Evolutionary conservation across 2,113 vertebrate species (phyloP).

Genomic region (Jacana jacana): DNA sequence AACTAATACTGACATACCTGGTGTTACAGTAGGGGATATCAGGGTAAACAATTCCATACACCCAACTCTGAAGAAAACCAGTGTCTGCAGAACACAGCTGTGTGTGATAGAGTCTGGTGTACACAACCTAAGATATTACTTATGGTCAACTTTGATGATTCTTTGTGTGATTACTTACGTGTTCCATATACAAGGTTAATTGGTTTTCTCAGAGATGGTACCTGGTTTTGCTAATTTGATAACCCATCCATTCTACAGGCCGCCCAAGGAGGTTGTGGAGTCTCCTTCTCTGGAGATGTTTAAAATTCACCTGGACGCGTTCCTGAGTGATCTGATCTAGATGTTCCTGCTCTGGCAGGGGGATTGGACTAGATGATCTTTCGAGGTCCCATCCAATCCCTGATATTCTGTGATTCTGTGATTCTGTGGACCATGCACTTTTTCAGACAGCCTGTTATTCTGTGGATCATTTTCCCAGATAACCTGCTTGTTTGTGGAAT

Average conservation of each 20-base stretch:
- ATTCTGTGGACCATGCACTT: background rate
- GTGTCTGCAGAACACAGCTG: background rate
- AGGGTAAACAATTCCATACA: background rate
- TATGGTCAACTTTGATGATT: background rate
- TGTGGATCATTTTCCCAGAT: background rate
- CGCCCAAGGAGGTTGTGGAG: no score
- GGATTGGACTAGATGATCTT: no score
- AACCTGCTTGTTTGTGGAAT: background rate
- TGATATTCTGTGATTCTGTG: no score
- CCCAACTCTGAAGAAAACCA: background rate
- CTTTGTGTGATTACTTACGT: background rate
- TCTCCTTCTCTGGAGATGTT: no score
- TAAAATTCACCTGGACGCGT: no score
- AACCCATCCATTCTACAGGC: background rate
- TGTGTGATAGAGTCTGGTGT: background rate
- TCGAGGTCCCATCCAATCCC: no score
- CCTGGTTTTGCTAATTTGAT: background rate
- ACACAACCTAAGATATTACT: background rate
- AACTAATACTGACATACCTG: background rate
- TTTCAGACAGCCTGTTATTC: background rate
- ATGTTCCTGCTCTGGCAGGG: no score
- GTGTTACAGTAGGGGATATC: background rate
- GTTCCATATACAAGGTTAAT: background rate
- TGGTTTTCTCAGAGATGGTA: background rate
- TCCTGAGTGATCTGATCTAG: no score